Conservation (phyloP, 1,140 invertebrate genomes). For the Drosophila prosaltans region DNA sequence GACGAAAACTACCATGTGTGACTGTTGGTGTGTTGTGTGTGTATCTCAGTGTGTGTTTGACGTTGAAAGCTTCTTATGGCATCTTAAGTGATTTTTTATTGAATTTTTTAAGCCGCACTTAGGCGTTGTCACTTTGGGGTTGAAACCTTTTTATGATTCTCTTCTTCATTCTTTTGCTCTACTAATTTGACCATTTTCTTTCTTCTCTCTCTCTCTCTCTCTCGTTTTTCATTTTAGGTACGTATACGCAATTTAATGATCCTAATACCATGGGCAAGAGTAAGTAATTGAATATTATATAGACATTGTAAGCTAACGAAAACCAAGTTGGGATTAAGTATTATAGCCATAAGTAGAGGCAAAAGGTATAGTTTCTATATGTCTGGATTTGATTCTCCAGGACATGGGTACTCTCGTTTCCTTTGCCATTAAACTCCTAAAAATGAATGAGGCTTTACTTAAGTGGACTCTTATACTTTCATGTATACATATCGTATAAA, state of each 20-base stretch:
- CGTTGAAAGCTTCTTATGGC: slow-evolving; percentile 58
- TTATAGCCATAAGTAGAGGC: too few species aligned
- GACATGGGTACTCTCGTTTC: too few species aligned
- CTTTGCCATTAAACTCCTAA: too few species aligned
- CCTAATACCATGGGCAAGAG: slow-evolving; percentile 24
- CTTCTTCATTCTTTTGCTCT: neutral
- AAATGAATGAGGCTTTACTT: too few species aligned
- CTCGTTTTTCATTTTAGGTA: slow-evolving; percentile 56
- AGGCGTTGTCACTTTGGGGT: slow-evolving; percentile 47
- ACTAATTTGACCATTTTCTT: slow-evolving; percentile 50
- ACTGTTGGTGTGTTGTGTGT: slow-evolving; percentile 27
- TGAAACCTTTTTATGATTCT: slow-evolving; percentile 18
- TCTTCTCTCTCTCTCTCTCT: neutral
- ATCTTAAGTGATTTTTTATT: slow-evolving; percentile 65
- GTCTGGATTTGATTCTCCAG: too few species aligned
- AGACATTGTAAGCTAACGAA: neutral
- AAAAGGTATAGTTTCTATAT: too few species aligned
- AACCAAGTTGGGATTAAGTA: too few species aligned
- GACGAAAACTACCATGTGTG: slow-evolving; percentile 18
- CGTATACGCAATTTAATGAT: slow-evolving; percentile 58
- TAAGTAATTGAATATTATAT: slow-evolving; percentile 28
- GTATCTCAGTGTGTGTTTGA: slow-evolving; percentile 25
- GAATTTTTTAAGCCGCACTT: slow-evolving; percentile 55
- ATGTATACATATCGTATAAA: too few species aligned
- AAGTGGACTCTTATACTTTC: too few species aligned